These are phyloP conservation scores for Paramisgurnus dabryanus DNA, from an alignment of 2,113 vertebrate genomes.

Conservation along the genomic window DNA sequence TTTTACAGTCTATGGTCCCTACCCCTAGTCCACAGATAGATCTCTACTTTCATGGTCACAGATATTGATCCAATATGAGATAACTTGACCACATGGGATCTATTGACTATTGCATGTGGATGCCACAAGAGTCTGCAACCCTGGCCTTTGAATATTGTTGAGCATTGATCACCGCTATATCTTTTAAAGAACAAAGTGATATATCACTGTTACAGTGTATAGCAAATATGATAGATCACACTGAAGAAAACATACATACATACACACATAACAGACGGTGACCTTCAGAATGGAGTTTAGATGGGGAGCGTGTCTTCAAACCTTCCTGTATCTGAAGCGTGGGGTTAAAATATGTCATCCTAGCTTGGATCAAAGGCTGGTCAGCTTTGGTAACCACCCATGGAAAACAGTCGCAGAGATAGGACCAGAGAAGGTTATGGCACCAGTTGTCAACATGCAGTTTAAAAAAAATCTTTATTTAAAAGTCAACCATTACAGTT, in stretches of 20 bases:
- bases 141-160: not conserved
- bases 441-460: not conserved
- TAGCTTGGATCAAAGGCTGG: not conserved
- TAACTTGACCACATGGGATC: not conserved
- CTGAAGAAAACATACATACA: not conserved
- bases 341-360: not conserved
- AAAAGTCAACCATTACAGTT: not conserved
- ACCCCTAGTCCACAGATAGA: too few relatives aligned
- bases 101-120: conserved; percentile 8
- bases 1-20: too few relatives aligned
- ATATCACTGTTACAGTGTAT: conserved; percentile 12
- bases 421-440: not conserved
- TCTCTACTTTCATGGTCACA: not conserved
- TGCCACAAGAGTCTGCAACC: not conserved
- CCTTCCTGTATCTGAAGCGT: not conserved
- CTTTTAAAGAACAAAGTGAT: not conserved
- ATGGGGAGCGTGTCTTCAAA: conserved; percentile 5
- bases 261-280: not conserved
- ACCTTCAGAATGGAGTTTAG: conserved; percentile 40
- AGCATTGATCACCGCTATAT: conserved; percentile 31
- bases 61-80: not conserved
- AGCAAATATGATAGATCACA: conserved; percentile 21
- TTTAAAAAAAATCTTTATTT: not conserved
- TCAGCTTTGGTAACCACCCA: too few relatives aligned
- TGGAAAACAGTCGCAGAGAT: not conserved